Evolutionary conservation across 53 echinoderm and acorn worm genomes (phyloP), one percentile per base, ranked within the genome.

Genomic region (Glandiceps talaboti): DNA sequence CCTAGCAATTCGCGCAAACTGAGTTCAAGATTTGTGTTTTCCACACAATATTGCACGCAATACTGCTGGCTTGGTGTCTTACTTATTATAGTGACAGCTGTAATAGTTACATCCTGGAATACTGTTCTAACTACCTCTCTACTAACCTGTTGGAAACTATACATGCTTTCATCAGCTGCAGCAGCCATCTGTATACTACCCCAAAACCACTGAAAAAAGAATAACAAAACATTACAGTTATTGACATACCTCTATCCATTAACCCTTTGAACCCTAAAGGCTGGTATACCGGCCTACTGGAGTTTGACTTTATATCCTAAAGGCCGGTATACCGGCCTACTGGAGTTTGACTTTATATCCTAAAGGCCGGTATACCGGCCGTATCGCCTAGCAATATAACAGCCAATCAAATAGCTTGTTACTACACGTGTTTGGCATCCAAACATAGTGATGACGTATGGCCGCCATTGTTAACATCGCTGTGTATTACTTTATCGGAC

Each of bases 161-260:
- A 95, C 32, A 95, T 45, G 30, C 73, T 45, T 74, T 90, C 92
- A 78, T 95, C 95, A 1, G 95, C 95, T 84, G 92, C 88, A 14
- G 95, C 95, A 85, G 88, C 92, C 82, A 95, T 92, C 80, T 95
- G 90, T 78, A 95, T 92, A 86, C 95, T 90, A 74, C 90, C 92
- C 95, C 95, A 95, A 84, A 95, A 95, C 95, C 95, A 95, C 95
- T 95, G 81, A 0, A 45, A 45, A 12, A 29, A 84, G n/a, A n/a
- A n/a, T n/a, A n/a, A n/a, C n/a, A n/a, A n/a, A n/a, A n/a, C n/a
- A n/a, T n/a, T n/a, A n/a, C n/a, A n/a, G n/a, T n/a, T n/a, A n/a
- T n/a, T n/a, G n/a, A n/a, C n/a, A n/a, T n/a, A n/a, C n/a, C n/a
- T n/a, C n/a, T n/a, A n/a, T n/a, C n/a, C n/a, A n/a, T 45, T 45